Evolutionary conservation across 2,797 vertebrate genomes (phyloP), one percentile per base, ranked within the genome.

Genomic region (Sebastes vulpes): DNA sequence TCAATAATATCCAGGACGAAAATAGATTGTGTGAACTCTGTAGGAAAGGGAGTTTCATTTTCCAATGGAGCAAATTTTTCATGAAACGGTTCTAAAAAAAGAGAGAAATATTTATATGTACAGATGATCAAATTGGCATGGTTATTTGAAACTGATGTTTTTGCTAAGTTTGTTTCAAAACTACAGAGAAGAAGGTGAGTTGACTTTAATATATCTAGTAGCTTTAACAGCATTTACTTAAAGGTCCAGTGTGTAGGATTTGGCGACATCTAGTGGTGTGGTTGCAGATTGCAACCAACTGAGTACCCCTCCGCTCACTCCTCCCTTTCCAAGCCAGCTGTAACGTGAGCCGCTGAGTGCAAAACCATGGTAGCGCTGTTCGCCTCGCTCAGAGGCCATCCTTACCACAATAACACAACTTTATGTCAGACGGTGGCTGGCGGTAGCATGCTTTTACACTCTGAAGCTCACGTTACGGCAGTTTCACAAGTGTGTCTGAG

Each of bases 361-460:
- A 48, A 48, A 46, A 48, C 16, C 16, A 18, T 8, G 42, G 16
- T 48, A n/a, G 0, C 7, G 16, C 16, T 0, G 42, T 48, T 48
- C 16, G 6, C 42, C 42, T 48, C 1, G 7, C 42, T 48, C 42
- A 48, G 7, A 48, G 42, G 3, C 0, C 42, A 48, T 48, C 6
- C 16, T n/a, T 48, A 48, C 16, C 16, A 48, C 0, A 48, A 48
- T 48, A 48, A 0, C 16, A 48, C 42, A 0, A 3, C 16, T 48
- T 18, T 0, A 48, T 0, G 42, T n/a, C 42, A 48, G 16, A 18
- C 42, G 16, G 42, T 0, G 42, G 42, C 16, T 48, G 6, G 42
- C 16, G 42, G 42, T 48, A 48, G 0, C 16, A 46, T 0, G 0
- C 0, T 48, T 48, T 18, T 48, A n/a, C 42, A n/a, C 42, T 46